A percentile compares a stretch with the other conserved stretches of the same genome.
These are phyloP conservation scores for Melanotaenia duboulayi DNA, from an alignment of 2,113 vertebrate genomes.

Conservation along the genomic window DNA sequence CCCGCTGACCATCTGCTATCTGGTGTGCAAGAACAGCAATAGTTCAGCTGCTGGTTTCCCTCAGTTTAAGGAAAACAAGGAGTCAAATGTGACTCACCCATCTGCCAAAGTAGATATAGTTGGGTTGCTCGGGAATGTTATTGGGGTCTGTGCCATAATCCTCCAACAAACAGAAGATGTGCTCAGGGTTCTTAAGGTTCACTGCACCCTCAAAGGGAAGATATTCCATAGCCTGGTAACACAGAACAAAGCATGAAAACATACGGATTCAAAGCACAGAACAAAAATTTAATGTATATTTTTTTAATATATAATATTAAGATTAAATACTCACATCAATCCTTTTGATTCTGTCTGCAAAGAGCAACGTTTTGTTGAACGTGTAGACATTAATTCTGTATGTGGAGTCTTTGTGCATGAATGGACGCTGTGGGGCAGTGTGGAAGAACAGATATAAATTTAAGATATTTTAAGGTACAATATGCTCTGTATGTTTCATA, in stretches of 20 bases:
- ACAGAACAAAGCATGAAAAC: not conserved
- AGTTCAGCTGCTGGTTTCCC: not conserved
- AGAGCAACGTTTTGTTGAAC: conserved; percentile 94
- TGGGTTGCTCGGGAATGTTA: conserved; percentile 88
- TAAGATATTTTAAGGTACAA: not conserved
- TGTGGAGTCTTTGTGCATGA: conserved; percentile 87
- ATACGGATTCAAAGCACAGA: not conserved
- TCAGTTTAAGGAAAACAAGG: not conserved
- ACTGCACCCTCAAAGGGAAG: conserved; percentile 93
- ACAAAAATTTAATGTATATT: not conserved
- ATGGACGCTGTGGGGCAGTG: conserved; percentile 84
- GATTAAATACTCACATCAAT: conserved; percentile 89
- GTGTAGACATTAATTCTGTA: conserved; percentile 95
- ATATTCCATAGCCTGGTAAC: conserved; percentile 90
- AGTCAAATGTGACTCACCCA: conserved; percentile 86
- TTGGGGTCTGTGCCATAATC: conserved; percentile 96
- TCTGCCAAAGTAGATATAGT: conserved; percentile 93
- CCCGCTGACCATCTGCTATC: conserved; percentile 96
- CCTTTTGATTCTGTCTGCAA: conserved; percentile 89
- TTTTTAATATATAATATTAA: too few relatives aligned
- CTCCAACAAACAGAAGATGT: conserved; percentile 92
- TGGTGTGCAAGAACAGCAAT: conserved; percentile 50
- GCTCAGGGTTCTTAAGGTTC: conserved; percentile 90
- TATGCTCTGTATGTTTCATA: not conserved
- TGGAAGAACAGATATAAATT: not conserved